A percentile compares a stretch with the other conserved stretches of the same genome.
phyloP scores from a whole-genome alignment of 2,797 vertebrate species.

The Thalassophryne amazonica region DNA sequence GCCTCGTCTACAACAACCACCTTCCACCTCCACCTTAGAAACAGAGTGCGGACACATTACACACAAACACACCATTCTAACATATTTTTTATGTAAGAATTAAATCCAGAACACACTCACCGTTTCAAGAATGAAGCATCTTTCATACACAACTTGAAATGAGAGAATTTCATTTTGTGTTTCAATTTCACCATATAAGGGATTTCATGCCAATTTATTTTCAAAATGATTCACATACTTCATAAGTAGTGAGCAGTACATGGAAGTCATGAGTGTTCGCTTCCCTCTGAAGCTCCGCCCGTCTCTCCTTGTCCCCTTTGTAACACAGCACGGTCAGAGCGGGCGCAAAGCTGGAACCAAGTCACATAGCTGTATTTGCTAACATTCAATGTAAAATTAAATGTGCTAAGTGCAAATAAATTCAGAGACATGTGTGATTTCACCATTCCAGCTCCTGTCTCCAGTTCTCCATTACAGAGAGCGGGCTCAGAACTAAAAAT shows the following conservation, averaged over 20 bases:
- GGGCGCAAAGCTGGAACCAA: constrained; percentile 81
- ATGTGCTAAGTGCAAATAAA: not conserved
- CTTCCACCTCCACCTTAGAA: constrained; percentile 75
- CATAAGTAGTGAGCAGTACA: constrained; percentile 88
- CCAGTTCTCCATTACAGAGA: constrained; percentile 92
- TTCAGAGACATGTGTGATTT: not conserved
- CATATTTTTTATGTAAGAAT: too few species aligned
- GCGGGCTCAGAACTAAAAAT: constrained; percentile 88
- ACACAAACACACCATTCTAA: not conserved
- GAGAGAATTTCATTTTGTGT: not conserved
- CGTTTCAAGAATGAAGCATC: constrained; percentile 83
- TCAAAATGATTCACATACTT: constrained; percentile 66
- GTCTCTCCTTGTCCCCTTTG: constrained; percentile 82
- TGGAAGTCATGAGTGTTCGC: constrained; percentile 55
- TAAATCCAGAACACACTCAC: constrained; percentile 65
- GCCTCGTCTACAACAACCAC: constrained; percentile 91
- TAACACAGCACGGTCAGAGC: constrained; percentile 82
- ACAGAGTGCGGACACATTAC: not conserved
- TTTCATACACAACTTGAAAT: constrained; percentile 87
- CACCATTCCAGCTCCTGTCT: constrained; percentile 86
- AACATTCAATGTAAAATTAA: not conserved
- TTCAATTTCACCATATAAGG: not conserved
- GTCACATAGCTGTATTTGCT: not conserved
- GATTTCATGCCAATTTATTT: not conserved
- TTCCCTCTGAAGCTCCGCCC: constrained; percentile 77